phyloP scores from a whole-genome alignment of 2,888 invertebrate species.

The Cephus spinipes region DNA sequence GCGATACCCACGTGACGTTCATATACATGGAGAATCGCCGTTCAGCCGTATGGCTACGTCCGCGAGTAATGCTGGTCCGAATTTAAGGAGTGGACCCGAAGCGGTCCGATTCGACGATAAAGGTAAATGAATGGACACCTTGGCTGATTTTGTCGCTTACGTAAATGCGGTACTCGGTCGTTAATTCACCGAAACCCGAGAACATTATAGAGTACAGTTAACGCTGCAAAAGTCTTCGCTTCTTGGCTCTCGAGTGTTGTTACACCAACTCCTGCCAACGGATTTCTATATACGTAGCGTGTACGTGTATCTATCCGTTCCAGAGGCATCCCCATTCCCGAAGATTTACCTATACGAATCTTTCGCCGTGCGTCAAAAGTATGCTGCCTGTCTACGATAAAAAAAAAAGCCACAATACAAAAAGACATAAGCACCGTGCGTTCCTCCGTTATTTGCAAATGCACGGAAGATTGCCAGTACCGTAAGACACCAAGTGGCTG shows the following conservation, averaged over 20 bases:
- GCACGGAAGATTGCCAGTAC: background rate
- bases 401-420: background rate
- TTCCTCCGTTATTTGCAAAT: conserved; percentile 1
- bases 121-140: conserved; percentile 16
- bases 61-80: background rate
- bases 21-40: background rate
- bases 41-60: background rate
- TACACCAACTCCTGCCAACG: background rate
- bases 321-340: background rate
- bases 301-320: background rate
- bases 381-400: background rate
- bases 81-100: conserved; percentile 24
- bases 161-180: conserved; percentile 7
- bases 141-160: conserved; percentile 1
- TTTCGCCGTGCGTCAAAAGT: background rate
- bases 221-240: background rate
- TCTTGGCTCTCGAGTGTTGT: background rate
- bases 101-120: conserved; percentile 18
- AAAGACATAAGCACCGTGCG: background rate
- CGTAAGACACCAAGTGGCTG: background rate
- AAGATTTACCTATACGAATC: background rate
- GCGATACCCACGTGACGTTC: background rate
- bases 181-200: conserved; percentile 22
- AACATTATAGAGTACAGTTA: background rate
- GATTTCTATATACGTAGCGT: too few species aligned